Percentiles rank a stretch among this genome's conserved stretches.
Evolutionary conservation across 1,140 invertebrate genomes (phyloP).

Genomic region (Panulirus ornatus): DNA sequence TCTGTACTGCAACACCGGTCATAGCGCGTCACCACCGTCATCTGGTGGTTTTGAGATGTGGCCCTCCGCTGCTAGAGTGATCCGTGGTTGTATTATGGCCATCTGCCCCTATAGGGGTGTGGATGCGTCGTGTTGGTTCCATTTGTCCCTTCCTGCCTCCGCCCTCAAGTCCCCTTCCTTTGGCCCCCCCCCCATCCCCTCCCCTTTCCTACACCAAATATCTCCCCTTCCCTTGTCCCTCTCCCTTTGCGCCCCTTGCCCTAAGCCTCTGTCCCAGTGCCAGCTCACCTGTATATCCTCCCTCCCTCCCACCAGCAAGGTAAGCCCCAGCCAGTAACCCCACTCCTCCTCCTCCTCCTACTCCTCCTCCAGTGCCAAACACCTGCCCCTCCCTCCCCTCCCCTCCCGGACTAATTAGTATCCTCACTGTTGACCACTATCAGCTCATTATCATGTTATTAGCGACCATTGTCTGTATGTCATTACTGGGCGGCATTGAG

Average conservation of each 20-base stretch:
- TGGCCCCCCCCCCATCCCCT: neutral
- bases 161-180: neutral
- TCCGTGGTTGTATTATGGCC: too few relatives aligned
- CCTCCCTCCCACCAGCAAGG: neutral
- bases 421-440: too few relatives aligned
- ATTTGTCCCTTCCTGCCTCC: neutral
- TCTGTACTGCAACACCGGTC: too few relatives aligned
- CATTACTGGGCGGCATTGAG: too few relatives aligned
- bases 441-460: too few relatives aligned
- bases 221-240: neutral
- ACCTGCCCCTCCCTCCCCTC: neutral
- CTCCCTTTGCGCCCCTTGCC: neutral
- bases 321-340: too few relatives aligned
- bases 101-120: too few relatives aligned
- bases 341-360: neutral
- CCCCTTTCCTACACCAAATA: neutral
- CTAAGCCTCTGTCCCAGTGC: neutral
- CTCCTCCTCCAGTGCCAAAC: neutral
- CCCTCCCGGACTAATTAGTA: too few relatives aligned
- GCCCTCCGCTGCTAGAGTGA: too few relatives aligned
- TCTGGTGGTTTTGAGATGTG: too few relatives aligned
- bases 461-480: too few relatives aligned
- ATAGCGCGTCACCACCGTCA: too few relatives aligned
- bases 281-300: neutral
- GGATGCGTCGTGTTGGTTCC: neutral